These are phyloP conservation scores for Lucinisca nassula DNA, from an alignment of 2,888 invertebrate genomes.

Conservation along the genomic window DNA sequence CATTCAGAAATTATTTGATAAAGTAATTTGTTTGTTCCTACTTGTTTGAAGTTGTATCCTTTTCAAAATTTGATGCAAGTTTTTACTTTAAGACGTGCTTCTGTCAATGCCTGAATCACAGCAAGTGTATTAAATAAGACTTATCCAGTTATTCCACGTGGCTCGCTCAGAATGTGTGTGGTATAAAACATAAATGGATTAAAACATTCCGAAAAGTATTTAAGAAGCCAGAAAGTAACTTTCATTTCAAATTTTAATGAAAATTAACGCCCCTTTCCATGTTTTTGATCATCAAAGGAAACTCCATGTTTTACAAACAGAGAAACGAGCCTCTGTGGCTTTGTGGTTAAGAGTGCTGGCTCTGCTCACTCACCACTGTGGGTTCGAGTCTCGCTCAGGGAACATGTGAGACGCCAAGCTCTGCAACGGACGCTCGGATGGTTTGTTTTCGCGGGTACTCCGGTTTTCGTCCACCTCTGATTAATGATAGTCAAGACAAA, in stretches of 20 bases:
- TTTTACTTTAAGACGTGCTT: conserved; percentile 3
- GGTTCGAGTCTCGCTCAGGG: too few species aligned
- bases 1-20: conserved; percentile 3
- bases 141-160: conserved; percentile 5
- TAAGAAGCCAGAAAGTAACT: conserved; percentile 2
- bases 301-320: too few species aligned
- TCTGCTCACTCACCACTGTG: too few species aligned
- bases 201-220: conserved; percentile 9
- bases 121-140: conserved; percentile 9
- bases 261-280: conserved; percentile 2
- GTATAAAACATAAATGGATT: conserved; percentile 8
- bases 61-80: conserved; percentile 12
- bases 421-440: too few species aligned
- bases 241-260: neutral
- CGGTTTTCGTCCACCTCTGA: too few species aligned
- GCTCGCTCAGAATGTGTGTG: conserved; percentile 5
- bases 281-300: neutral
- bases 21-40: conserved; percentile 10
- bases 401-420: too few species aligned
- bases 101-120: neutral
- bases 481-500: too few species aligned
- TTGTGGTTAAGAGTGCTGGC: too few species aligned
- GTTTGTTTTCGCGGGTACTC: too few species aligned
- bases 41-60: neutral
- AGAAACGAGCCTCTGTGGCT: too few species aligned